These are phyloP conservation scores for Drosophila anomalata DNA, from an alignment of 2,888 invertebrate genomes.

Conservation along the genomic window DNA sequence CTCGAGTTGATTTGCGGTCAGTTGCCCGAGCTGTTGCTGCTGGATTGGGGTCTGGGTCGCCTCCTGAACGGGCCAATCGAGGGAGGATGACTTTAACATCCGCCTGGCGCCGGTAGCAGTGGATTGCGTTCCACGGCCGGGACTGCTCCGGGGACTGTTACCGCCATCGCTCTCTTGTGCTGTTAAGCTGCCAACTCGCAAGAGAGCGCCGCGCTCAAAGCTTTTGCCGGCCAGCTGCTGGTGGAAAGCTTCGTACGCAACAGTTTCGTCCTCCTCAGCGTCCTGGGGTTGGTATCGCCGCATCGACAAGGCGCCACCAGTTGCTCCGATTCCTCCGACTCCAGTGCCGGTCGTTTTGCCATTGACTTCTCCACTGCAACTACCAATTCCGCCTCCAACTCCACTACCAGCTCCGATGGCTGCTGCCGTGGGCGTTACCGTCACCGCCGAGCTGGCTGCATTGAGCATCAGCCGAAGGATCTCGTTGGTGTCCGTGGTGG, in stretches of 20 bases:
- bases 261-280: constrained; percentile 75
- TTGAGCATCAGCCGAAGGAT: constrained; percentile 82
- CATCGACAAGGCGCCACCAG: constrained; percentile 58
- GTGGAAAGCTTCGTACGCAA: constrained; percentile 82
- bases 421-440: constrained; percentile 62
- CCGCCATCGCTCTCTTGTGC: constrained; percentile 56
- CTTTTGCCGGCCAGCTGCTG: constrained; percentile 70
- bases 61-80: constrained; percentile 57
- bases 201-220: constrained; percentile 72
- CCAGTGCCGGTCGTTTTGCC: constrained; percentile 34
- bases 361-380: constrained; percentile 30
- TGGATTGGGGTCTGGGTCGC: constrained; percentile 37
- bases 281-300: constrained; percentile 57
- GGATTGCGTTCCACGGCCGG: constrained; percentile 52
- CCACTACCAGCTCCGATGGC: constrained; percentile 33
- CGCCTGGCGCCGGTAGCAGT: constrained; percentile 51
- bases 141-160: constrained; percentile 46
- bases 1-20: constrained; percentile 64
- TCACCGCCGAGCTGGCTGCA: constrained; percentile 81
- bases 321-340: constrained; percentile 51
- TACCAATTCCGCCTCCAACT: constrained; percentile 20
- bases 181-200: constrained; percentile 69
- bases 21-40: constrained; percentile 57
- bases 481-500: constrained; percentile 79
- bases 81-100: constrained; percentile 72